A percentile compares a stretch with the other conserved stretches of the same genome.
Conservation (phyloP, 2,797 vertebrate genomes). For the Serranus cabrilla region DNA sequence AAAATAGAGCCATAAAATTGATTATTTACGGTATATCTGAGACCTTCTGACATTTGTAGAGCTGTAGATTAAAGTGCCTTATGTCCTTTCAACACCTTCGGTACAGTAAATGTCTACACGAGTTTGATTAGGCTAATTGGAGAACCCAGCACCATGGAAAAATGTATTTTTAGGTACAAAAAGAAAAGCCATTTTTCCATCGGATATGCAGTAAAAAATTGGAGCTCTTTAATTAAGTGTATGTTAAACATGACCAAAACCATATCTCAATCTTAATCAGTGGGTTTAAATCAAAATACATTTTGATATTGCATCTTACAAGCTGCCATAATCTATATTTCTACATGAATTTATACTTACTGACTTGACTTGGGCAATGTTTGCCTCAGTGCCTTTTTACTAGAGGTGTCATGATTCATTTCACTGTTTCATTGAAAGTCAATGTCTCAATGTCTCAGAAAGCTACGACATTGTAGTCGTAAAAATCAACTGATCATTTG, state of each 20-base stretch:
- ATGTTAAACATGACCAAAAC: background rate
- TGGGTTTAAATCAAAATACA: background rate
- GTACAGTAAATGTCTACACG: conserved; percentile 13
- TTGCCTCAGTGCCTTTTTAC: no score
- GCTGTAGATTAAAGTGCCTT: conserved; percentile 28
- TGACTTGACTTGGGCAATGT: no score
- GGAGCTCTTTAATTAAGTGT: background rate
- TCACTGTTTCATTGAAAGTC: no score
- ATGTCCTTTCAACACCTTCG: conserved; percentile 43
- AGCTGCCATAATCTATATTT: background rate
- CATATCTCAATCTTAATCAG: background rate
- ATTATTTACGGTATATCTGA: conserved; percentile 20
- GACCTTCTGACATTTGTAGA: conserved; percentile 24
- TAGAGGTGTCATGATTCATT: no score
- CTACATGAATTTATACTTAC: no score
- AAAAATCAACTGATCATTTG: no score
- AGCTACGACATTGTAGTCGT: no score
- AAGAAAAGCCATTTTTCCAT: background rate
- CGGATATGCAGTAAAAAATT: background rate
- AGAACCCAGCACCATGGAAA: conserved; percentile 20
- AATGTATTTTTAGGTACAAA: conserved; percentile 12
- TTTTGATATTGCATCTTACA: background rate
- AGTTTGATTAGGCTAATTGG: conserved; percentile 37
- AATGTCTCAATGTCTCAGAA: no score
- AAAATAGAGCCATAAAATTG: conserved; percentile 28